Evolutionary conservation across 2,113 vertebrate species (phyloP).

Genomic region (Limanda limanda): DNA sequence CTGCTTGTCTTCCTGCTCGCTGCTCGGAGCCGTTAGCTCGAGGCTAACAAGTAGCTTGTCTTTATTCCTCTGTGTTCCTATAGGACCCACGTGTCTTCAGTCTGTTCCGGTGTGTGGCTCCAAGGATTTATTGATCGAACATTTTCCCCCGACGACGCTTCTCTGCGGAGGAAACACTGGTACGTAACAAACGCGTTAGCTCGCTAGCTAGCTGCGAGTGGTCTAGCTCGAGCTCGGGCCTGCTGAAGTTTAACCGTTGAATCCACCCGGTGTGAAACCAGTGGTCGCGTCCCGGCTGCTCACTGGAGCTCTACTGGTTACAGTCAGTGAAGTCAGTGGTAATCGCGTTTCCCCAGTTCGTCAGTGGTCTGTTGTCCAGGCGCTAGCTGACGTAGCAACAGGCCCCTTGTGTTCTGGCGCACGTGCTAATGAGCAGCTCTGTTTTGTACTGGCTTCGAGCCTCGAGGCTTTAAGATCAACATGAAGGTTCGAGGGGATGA

Average conservation of each 20-base stretch:
- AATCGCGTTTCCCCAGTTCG: too few species aligned
- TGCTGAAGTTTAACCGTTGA: not conserved
- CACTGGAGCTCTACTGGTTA: not conserved
- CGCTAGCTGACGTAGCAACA: not conserved
- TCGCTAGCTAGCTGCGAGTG: not conserved
- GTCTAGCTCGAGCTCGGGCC: slow-evolving; percentile 48
- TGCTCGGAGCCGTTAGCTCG: slow-evolving; percentile 10
- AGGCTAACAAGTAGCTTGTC: slow-evolving; percentile 23
- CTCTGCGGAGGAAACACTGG: slow-evolving; percentile 53
- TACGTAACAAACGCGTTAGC: slow-evolving; percentile 56
- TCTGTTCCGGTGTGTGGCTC: not conserved
- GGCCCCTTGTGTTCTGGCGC: slow-evolving; percentile 47
- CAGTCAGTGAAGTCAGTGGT: too few species aligned
- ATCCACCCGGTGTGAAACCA: accelerated
- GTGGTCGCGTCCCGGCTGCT: accelerated
- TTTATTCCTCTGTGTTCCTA: too few species aligned
- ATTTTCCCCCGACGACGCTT: not conserved
- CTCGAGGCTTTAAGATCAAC: not conserved
- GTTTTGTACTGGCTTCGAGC: not conserved
- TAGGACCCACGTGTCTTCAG: too few species aligned
- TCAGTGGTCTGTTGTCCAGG: too few species aligned
- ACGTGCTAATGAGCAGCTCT: slow-evolving; percentile 49
- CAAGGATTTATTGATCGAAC: not conserved
- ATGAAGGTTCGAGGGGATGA: not conserved
- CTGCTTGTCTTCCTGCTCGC: slow-evolving; percentile 28